Base-by-base conservation (phyloP, 2,113 vertebrate species). In the Rostratula benghalensis region DNA sequence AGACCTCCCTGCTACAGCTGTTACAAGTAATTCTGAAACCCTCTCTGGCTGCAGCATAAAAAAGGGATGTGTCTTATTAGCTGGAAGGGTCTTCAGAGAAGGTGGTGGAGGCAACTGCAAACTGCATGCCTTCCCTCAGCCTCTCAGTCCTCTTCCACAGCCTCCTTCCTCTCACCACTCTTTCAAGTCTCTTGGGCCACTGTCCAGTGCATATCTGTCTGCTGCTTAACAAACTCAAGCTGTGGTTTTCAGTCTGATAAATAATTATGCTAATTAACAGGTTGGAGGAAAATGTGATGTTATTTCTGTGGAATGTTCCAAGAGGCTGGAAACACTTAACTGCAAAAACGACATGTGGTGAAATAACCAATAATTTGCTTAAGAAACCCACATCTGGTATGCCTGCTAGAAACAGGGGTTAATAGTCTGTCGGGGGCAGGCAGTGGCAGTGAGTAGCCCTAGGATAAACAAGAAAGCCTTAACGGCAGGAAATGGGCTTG, bases 281-380 rank as follows among this genome's bases (percentile, higher is more conserved):
- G 98, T 98, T 98, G 97, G 96, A 97, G 98, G 98, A 98, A 99
- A 98, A 98, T 97, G 96, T 99, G 98, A 99, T 98, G 98, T 97
- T 98, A 98, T 98, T 98, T 94, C 98, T 96, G 92, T 97, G 98
- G 98, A 99, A 99, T 99, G 98, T 97, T 98, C 98, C 86, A 97
- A 97, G 97, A 98, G 98, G 97, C 98, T 99, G 99, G 99, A 99
- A 99, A 98, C 98, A 98, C 98, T 99, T 99, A 99, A 97, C 98
- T 98, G 97, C 97, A 98, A 98, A 98, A 98, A 98, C 83, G 98
- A 98, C 98, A 98, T 98, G 98, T 98, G 98, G 98, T 95, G 97
- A 98, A 99, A 98, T 98, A 98, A 98, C 98, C 98, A 99, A 99
- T 99, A 98, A 99, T 98, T 99, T 99, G 98, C 98, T 98, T 98